These are phyloP conservation scores for Oceanodroma leucorhoa DNA, from an alignment of 2,797 vertebrate genomes.

Conservation along the genomic window DNA sequence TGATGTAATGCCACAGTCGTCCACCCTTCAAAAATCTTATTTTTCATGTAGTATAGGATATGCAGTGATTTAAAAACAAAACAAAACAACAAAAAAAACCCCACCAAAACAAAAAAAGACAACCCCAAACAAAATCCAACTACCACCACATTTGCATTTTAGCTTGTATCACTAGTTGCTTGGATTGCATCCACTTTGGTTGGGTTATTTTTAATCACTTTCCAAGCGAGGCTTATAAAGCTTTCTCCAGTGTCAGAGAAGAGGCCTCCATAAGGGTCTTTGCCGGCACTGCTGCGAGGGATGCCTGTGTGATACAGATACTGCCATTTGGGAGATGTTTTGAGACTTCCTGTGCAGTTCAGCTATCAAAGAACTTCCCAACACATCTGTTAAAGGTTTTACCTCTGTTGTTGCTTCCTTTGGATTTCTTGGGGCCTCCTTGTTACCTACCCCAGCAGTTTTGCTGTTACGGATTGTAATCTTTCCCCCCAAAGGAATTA, in stretches of 20 bases:
- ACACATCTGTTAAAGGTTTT: slow-evolving; percentile 20
- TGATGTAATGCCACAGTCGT: not conserved
- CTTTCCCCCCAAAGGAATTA: not conserved
- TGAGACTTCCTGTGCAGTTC: not conserved
- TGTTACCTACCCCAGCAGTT: not conserved
- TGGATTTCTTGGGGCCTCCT: not conserved
- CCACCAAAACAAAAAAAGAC: not conserved
- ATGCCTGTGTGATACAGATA: not conserved
- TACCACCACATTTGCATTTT: not conserved
- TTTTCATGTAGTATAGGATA: not conserved
- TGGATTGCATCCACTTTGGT: fast-evolving
- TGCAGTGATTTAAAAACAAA: not conserved
- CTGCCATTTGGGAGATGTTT: not conserved
- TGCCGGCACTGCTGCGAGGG: not conserved
- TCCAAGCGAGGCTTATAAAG: fast-evolving
- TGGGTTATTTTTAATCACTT: not conserved
- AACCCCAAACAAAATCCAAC: not conserved
- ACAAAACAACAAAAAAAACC: not conserved
- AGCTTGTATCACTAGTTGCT: not conserved
- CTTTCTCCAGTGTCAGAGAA: not conserved
- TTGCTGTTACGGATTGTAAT: not conserved
- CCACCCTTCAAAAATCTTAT: not conserved
- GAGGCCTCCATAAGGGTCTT: not conserved
- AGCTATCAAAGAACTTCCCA: slow-evolving; percentile 24
- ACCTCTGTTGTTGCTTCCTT: not conserved